Percentiles rank a stretch among this genome's conserved stretches.
Conservation (phyloP, 1,140 invertebrate genomes). For the Musca vetustissima region DNA sequence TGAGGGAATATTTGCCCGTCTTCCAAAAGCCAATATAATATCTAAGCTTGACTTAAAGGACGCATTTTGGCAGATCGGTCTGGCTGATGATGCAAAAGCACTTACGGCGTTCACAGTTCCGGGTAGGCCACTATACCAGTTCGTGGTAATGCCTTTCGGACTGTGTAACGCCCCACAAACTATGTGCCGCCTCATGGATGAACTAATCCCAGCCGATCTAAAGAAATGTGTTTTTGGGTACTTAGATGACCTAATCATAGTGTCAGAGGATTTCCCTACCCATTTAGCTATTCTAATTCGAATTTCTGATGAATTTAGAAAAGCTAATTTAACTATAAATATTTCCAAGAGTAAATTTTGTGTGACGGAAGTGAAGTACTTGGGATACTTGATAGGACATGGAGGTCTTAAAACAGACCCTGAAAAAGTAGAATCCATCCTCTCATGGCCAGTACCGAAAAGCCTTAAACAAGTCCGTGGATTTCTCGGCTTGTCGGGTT, state of each 20-base stretch:
- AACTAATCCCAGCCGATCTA: neutral
- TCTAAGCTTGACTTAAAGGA: constrained; percentile 34
- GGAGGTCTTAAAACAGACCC: neutral
- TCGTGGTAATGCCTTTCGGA: neutral
- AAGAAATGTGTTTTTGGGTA: neutral
- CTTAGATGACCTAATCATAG: neutral
- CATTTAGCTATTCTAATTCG: neutral
- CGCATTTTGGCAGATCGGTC: constrained; percentile 2
- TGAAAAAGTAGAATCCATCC: neutral
- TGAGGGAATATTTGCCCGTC: constrained; percentile 31
- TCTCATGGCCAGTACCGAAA: neutral
- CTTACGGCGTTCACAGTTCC: neutral
- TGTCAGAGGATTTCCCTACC: neutral
- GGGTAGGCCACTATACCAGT: neutral
- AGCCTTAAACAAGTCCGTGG: neutral
- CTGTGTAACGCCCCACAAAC: neutral
- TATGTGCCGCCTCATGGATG: neutral
- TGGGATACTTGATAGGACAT: no score
- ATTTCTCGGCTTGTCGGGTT: neutral
- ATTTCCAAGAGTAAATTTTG: neutral
- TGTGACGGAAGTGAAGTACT: neutral
- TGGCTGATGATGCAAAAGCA: no score
- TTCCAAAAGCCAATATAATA: constrained; percentile 30
- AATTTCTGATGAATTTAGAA: neutral
- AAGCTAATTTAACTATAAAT: neutral